phyloP scores from a whole-genome alignment of 2,113 vertebrate species.

The Gymnobelideus leadbeateri region DNA sequence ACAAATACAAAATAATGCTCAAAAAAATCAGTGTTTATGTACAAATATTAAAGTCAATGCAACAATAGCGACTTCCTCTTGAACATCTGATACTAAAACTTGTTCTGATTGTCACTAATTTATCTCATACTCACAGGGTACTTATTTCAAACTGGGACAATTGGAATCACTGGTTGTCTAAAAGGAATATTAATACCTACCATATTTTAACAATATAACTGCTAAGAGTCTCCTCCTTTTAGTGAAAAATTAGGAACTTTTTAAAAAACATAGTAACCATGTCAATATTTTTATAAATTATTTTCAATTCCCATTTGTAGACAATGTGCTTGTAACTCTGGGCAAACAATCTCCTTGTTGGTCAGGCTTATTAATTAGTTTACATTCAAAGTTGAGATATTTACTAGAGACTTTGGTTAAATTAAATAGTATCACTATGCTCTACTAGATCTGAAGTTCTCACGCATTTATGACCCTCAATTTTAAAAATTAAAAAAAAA shows the following conservation, averaged over 20 bases:
- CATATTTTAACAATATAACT: constrained; percentile 82
- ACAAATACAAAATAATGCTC: constrained; percentile 99
- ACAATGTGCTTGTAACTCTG: constrained; percentile 86
- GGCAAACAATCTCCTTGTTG: constrained; percentile 86
- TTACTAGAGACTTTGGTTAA: constrained; percentile 94
- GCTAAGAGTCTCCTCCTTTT: constrained; percentile 79
- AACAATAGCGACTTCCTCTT: constrained; percentile 95
- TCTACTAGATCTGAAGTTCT: constrained; percentile 85
- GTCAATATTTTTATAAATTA: constrained; percentile 85
- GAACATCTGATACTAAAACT: constrained; percentile 93
- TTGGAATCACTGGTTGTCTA: constrained; percentile 79
- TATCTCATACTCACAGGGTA: constrained; percentile 82
- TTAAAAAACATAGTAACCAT: constrained; percentile 84
- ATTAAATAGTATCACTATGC: constrained; percentile 88
- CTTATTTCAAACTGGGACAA: constrained; percentile 79
- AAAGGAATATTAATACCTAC: constrained; percentile 80
- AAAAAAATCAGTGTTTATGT: constrained; percentile 98
- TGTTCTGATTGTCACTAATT: constrained; percentile 98
- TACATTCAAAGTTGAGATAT: constrained; percentile 92
- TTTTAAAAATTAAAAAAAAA: constrained; percentile 79
- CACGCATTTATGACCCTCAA: constrained; percentile 79
- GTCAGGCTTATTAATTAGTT: constrained; percentile 87
- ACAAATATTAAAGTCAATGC: constrained; percentile 98
- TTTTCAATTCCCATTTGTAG: constrained; percentile 83
- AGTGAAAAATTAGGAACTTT: constrained; percentile 84